phyloP scores from a whole-genome alignment of 2,113 vertebrate genomes.

The Heteronetta atricapilla region DNA sequence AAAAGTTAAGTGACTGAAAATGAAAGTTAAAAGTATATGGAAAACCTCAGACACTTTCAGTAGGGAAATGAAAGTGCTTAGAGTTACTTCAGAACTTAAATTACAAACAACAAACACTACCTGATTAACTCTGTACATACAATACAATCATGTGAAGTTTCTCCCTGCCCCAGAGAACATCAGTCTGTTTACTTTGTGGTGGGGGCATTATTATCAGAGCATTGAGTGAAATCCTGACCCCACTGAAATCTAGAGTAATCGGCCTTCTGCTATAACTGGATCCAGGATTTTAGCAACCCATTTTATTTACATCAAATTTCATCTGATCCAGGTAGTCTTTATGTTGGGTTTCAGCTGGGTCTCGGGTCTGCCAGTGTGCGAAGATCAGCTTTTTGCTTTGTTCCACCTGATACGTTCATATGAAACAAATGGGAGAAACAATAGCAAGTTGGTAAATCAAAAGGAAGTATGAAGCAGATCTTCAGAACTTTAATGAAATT shows the following conservation, averaged over 20 bases:
- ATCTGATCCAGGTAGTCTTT: neutral
- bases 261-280: neutral
- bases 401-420: neutral
- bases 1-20: neutral
- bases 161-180: neutral
- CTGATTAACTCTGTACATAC: neutral
- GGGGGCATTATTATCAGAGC: neutral
- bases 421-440: neutral
- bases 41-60: slow-evolving; percentile 2
- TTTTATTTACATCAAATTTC: neutral
- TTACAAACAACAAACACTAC: neutral
- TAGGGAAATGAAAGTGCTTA: neutral
- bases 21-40: neutral
- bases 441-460: neutral
- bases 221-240: neutral
- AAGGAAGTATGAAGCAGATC: neutral
- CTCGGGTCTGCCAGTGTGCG: neutral
- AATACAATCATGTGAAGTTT: neutral
- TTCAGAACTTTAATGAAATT: neutral
- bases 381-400: neutral
- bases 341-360: neutral
- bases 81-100: neutral
- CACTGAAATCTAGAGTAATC: neutral
- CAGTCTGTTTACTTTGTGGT: neutral
- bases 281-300: neutral